Base-by-base conservation (phyloP, 2,113 vertebrate species). In the Salvelinus sp. region DNA sequence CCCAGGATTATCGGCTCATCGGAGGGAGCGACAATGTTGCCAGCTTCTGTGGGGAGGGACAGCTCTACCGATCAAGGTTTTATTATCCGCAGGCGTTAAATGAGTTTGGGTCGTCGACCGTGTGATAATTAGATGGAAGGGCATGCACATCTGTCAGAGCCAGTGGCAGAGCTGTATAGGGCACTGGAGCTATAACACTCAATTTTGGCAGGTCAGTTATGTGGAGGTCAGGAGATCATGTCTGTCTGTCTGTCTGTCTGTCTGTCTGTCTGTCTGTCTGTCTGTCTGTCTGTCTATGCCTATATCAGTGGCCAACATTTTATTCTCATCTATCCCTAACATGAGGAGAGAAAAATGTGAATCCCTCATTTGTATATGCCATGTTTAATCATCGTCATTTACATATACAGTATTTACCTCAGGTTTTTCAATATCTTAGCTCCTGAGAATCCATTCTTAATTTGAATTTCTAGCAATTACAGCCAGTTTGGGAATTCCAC, bases 31-130 rank as follows among this genome's bases (percentile, higher is more conserved):
- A 9, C 70, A 76, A 71, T 76, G 70, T 78, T 79, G 25, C 82
- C 78, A 44, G 38, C 9, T 44, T 44, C 38, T 44, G 38, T 63
- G 69, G 30, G 67, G 60, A 30, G 66, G 76, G 77, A 76, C 66
- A 76, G 60, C 73, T 64, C 48, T 54, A 64, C 75, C 67, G 73
- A 76, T 68, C 50, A 22, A 10, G 28, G 9, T 44, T 70, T 78
- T 72, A 65, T 78, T 77, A 70, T 80, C 62, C 63, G 50, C 50
- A 54, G 50, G 50, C 13, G 50, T 75, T 85, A 77, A 79, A 85
- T 63, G 70, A 82, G 72, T 73, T 62, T 77, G 69, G 72, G 75
- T 66, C 16, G 20, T 9, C 58, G 73, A 74, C 69, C 63, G 48
- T 22, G 74, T 76, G 54, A 27, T 78, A 80, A 80, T 80, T 69